These are phyloP conservation scores for Aphis gossypii DNA, from an alignment of 1,140 invertebrate genomes.

Conservation along the genomic window DNA sequence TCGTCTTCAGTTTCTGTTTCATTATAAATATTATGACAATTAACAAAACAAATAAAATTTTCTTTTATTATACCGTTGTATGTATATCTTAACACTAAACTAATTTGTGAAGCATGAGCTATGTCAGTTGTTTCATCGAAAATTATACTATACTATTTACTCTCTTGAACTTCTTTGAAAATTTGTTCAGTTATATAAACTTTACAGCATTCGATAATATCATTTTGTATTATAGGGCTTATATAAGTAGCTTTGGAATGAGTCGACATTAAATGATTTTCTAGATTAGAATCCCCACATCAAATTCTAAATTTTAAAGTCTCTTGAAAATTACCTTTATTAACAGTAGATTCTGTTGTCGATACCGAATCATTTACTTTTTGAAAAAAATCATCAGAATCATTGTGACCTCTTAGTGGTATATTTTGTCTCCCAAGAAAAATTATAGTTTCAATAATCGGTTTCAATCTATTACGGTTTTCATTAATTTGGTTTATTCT, in stretches of 20 bases:
- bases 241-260: slow-evolving; percentile 11
- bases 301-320: slow-evolving; percentile 3
- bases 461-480: background rate
- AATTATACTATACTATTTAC: background rate
- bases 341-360: background rate
- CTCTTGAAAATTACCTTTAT: slow-evolving; percentile 7
- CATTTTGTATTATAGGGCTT: background rate
- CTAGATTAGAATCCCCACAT: slow-evolving; percentile 11
- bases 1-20: background rate
- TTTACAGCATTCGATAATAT: slow-evolving; percentile 10
- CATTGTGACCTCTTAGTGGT: no score
- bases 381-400: background rate
- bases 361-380: slow-evolving; percentile 8
- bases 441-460: no score
- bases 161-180: background rate
- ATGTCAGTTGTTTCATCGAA: background rate
- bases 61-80: slow-evolving; percentile 11
- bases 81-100: background rate
- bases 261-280: slow-evolving; percentile 6
- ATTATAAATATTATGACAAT: slow-evolving; percentile 2
- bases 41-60: background rate
- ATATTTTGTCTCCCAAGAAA: no score
- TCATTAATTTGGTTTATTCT: slow-evolving; percentile 1
- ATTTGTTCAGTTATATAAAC: slow-evolving; percentile 9
- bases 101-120: background rate